Evolutionary conservation across 2,797 vertebrate species (phyloP), one percentile per base, ranked within the genome.

Genomic region (Enteromius thamalakanensis): DNA sequence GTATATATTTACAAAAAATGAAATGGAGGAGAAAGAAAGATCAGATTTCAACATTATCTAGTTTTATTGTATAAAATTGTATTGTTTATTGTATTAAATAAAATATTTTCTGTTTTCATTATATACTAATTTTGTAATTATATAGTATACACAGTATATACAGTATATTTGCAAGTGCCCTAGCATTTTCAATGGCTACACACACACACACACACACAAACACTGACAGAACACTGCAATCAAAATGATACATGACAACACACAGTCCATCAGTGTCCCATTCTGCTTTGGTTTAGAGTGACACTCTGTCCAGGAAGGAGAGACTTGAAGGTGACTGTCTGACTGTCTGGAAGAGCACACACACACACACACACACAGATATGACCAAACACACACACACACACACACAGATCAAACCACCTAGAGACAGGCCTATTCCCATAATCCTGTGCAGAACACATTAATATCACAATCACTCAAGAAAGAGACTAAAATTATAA

Each of bases 311-410:
- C 71, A 68, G 81, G 45, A 68, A 37, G 87, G 69, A 90, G 76
- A 82, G 88, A 86, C 83, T 84, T 84, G 92, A 94, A 94, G 92
- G 92, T 93, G 92, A 94, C 91, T 90, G 90, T 92, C 92, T 90
- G 84, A 58, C 53, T 55, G 88, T 91, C 92, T 92, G 85, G 89
- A 91, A 60, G 64, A 82, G 75, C 58, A 60, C 83, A 71, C 72
- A 64, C 4, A 69, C 26, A 60, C 77, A 62, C 72, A 55, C 77
- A 42, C 68, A 12, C 75, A 58, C 64, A n/a, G 6, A 21, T 6
- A 51, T 32, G 34, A 53, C 51, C 15, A 62, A n/a, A n/a, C n/a
- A n/a, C n/a, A n/a, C n/a, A n/a, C n/a, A 60, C 71, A 53, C 67
- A 19, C 80, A 60, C n/a, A 65, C 55, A 74, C 70, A 76, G 65